These are phyloP conservation scores for Caiman crocodilus DNA, from an alignment of 2,797 vertebrate genomes.

Conservation along the genomic window DNA sequence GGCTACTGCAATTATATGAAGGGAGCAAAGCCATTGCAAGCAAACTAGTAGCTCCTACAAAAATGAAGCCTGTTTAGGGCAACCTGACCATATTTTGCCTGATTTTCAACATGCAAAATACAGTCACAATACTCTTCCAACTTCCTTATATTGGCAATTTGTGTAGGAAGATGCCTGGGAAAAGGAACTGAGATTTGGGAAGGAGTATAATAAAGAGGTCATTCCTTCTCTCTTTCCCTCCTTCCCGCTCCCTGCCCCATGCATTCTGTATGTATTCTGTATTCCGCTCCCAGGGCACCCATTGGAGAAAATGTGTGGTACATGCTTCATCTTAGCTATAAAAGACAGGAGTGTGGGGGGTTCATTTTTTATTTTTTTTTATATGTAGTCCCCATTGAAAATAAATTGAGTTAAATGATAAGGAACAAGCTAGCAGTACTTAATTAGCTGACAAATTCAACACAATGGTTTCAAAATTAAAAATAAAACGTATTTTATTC, in stretches of 20 bases:
- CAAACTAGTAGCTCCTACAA: not conserved
- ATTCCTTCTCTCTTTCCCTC: not conserved
- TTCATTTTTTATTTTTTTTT: not conserved
- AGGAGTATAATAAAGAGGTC: not conserved
- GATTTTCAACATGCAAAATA: not conserved
- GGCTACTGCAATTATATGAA: not conserved
- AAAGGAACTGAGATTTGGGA: no score
- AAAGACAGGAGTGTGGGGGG: no score
- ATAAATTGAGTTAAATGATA: not conserved
- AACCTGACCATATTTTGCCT: not conserved
- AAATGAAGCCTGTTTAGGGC: not conserved
- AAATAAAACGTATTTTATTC: not conserved
- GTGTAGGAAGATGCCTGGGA: not conserved
- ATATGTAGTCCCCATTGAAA: not conserved
- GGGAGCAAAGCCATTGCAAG: not conserved
- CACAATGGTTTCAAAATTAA: not conserved
- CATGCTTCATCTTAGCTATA: not conserved
- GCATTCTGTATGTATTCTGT: not conserved
- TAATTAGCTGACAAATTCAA: not conserved
- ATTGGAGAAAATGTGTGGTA: not conserved
- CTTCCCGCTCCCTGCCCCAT: no score
- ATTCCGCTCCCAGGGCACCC: no score
- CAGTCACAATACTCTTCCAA: not conserved
- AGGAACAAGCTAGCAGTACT: not conserved
- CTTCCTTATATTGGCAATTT: not conserved